phyloP scores from a whole-genome alignment of 1,140 invertebrate genomes.

The Zaprionus africanus region DNA sequence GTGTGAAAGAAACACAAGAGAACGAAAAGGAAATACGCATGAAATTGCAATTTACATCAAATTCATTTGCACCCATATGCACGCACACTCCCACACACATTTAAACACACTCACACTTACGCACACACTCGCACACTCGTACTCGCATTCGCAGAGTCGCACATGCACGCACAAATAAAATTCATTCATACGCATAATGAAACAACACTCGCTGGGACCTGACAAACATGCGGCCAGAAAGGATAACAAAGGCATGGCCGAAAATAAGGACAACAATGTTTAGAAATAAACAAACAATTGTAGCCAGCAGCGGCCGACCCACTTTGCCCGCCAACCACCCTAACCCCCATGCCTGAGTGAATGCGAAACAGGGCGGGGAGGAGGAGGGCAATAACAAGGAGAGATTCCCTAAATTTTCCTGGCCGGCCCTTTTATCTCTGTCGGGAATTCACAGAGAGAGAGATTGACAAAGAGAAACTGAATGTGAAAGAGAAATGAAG shows the following conservation, averaged over 20 bases:
- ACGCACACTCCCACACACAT: slow-evolving; percentile 38
- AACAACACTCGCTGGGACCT: slow-evolving; percentile 57
- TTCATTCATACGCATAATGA: slow-evolving; percentile 82
- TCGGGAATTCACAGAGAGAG: slow-evolving; percentile 34
- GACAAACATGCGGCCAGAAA: slow-evolving; percentile 50
- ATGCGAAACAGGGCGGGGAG: neutral
- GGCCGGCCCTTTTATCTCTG: slow-evolving; percentile 52
- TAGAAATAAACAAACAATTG: slow-evolving; percentile 82
- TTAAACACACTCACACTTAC: slow-evolving; percentile 17
- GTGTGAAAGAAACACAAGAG: slow-evolving; percentile 30
- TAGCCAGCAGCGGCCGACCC: slow-evolving; percentile 29
- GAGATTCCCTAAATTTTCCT: slow-evolving; percentile 49
- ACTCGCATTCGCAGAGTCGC: slow-evolving; percentile 25
- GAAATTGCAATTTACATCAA: slow-evolving; percentile 83
- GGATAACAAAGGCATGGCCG: slow-evolving; percentile 68
- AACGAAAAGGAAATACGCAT: slow-evolving; percentile 78
- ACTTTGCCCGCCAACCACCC: neutral
- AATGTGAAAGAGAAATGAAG: neutral
- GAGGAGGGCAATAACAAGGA: neutral
- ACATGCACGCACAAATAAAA: slow-evolving; percentile 66
- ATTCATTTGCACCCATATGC: slow-evolving; percentile 79
- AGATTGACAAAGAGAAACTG: slow-evolving; percentile 20
- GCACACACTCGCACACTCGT: slow-evolving; percentile 27
- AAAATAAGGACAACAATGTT: slow-evolving; percentile 80
- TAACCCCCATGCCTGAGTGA: slow-evolving; percentile 3